Evolutionary conservation across 1,140 invertebrate genomes (phyloP).

Genomic region (Monomorium pharaonis): DNA sequence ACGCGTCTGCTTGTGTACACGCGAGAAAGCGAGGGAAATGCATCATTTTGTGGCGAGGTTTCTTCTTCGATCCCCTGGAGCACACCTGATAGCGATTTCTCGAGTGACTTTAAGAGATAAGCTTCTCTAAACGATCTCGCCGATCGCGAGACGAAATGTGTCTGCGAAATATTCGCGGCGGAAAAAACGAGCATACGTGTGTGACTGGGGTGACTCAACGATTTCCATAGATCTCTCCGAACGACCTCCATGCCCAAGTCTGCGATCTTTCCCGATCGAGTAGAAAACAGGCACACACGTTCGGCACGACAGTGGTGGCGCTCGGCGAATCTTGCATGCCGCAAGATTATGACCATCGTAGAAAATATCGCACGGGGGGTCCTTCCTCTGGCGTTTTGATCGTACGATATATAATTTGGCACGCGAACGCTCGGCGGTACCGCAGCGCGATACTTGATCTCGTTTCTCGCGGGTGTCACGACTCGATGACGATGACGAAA

Average conservation of each 20-base stretch:
- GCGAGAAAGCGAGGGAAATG: constrained; percentile 19
- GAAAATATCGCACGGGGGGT: constrained; percentile 5
- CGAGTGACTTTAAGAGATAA: neutral
- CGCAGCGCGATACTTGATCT: neutral
- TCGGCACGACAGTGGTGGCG: neutral
- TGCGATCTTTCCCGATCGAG: neutral
- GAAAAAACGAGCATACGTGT: neutral
- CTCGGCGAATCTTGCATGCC: neutral
- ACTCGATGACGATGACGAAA: neutral
- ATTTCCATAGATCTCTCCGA: constrained; percentile 11
- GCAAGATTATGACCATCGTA: constrained; percentile 37
- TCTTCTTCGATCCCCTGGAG: neutral
- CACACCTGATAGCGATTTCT: constrained; percentile 3
- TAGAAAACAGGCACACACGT: neutral
- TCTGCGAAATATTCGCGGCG: neutral
- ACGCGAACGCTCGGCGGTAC: constrained; percentile 3
- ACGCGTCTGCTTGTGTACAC: neutral
- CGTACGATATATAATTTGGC: constrained; percentile 7
- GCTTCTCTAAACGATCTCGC: neutral
- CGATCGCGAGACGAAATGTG: neutral
- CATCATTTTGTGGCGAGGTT: neutral
- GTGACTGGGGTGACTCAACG: no score
- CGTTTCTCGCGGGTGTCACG: neutral
- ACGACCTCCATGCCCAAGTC: neutral
- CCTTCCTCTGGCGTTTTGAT: neutral